Base-by-base conservation (phyloP, 2,113 vertebrate species). In the Oceanodroma tethys region DNA sequence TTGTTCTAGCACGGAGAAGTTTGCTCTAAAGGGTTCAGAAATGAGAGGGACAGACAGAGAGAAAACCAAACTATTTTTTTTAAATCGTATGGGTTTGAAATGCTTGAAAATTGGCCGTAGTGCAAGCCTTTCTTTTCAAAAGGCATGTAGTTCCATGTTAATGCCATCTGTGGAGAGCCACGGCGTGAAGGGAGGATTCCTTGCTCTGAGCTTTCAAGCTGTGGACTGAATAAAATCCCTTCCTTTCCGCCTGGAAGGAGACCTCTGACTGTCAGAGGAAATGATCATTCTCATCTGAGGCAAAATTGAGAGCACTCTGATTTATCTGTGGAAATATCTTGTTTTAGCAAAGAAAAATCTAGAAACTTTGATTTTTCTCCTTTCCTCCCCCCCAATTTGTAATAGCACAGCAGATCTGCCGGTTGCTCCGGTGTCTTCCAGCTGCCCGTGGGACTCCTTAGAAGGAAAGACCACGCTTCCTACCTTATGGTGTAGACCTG, bases 351-450 rank as follows among this genome's bases (percentile, higher is more conserved):
- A 81, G 30, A 45, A 67, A 89, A 81, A 83, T 6, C 2, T 0
- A 15, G 72, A 67, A 9, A 3, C 9, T 68, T 80, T 6, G 0
- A 4, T 72, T 83, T 42, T 93, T 40, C 21, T 53, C 9, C 23
- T 19, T 32, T 22, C 18, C 4, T 3, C 6, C 4, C 18, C 13
- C 6, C 15, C 3, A 5, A 2, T 27, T 66, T 45, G 25, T 26
- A 58, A 40, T 0, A 58, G 34, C 45, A 47, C 25, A 55, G 58
- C 32, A 50, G 38, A 18, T 82, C 16, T 55, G 25, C 32, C 38
- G 17, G 32, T 56, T 83, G 58, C 17, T 93, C 66, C 8, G 9
- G 56, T n/a, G 29, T 18, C 42, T 86, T 48, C 70, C 52, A 72
- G 66, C 52, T 93, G 48, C 68, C 58, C 1, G 1, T 72, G 66